Evolutionary conservation across 2,113 vertebrate species (phyloP).

Genomic region (Corynorhinus townsendii): DNA sequence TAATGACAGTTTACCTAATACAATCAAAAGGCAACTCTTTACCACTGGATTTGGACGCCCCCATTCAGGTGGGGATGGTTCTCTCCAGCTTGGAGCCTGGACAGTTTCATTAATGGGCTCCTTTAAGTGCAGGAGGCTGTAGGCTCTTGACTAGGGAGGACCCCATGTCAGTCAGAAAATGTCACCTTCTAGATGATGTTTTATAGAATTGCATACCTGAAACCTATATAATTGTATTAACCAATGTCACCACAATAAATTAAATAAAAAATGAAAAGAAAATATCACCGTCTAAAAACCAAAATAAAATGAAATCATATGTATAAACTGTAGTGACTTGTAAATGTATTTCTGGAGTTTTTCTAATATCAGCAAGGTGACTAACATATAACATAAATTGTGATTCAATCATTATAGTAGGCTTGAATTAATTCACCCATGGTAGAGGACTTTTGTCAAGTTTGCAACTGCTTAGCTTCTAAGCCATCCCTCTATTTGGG

Average conservation of each 20-base stretch:
- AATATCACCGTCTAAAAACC: not conserved
- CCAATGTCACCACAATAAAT: not conserved
- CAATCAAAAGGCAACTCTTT: not conserved
- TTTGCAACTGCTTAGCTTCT: not conserved
- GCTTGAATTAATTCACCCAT: not conserved
- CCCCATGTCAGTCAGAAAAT: not conserved
- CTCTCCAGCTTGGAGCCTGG: not conserved
- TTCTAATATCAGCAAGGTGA: not conserved
- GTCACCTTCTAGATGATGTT: not conserved
- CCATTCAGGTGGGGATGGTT: not conserved
- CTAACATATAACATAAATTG: not conserved
- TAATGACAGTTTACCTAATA: not conserved
- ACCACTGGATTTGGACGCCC: not conserved
- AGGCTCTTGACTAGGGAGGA: not conserved
- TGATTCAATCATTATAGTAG: not conserved
- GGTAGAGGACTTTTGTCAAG: not conserved
- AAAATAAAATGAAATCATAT: not conserved
- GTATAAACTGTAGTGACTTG: not conserved
- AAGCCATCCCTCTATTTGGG: not conserved
- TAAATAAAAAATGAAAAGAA: not conserved
- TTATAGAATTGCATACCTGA: not conserved
- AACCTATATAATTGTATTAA: not conserved
- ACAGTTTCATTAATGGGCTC: not conserved
- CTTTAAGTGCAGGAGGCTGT: not conserved
- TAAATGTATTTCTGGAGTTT: constrained; percentile 1